Evolutionary conservation across 2,113 vertebrate species (phyloP).

Genomic region (Pseudopipra pipra): DNA sequence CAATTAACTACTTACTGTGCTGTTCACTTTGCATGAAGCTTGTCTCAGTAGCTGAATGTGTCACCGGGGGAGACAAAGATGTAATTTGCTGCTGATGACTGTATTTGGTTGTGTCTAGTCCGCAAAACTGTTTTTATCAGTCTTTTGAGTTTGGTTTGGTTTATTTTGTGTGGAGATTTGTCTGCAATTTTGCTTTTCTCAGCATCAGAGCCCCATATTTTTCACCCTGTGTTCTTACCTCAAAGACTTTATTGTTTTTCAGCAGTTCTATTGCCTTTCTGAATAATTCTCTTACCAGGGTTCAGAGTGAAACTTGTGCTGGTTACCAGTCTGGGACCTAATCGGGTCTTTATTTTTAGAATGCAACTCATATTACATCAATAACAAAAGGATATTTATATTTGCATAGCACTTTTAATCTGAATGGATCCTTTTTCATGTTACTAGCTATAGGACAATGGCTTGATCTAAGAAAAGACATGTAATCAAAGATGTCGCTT

Average conservation of each 20-base stretch:
- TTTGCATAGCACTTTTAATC: background rate
- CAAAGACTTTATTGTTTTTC: background rate
- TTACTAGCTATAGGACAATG: background rate
- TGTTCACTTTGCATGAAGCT: conserved; percentile 29
- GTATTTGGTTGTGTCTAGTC: background rate
- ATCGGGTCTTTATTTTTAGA: background rate
- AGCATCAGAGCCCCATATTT: background rate
- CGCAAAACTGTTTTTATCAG: background rate
- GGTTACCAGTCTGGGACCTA: background rate
- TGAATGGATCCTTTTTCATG: background rate
- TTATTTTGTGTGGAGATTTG: background rate
- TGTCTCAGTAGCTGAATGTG: conserved; percentile 21
- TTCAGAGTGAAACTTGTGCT: background rate
- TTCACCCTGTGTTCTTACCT: background rate
- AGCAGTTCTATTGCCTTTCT: background rate
- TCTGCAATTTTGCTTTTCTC: background rate
- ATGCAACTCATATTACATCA: background rate
- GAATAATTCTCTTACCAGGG: background rate
- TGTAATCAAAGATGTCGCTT: background rate
- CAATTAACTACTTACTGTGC: conserved; percentile 40
- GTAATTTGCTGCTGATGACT: background rate
- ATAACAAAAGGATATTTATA: background rate
- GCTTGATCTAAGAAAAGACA: background rate
- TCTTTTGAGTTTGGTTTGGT: background rate
- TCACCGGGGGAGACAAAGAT: background rate